Evolutionary conservation across 2,797 vertebrate genomes (phyloP).

Genomic region (Rhadinocentrus ornatus): DNA sequence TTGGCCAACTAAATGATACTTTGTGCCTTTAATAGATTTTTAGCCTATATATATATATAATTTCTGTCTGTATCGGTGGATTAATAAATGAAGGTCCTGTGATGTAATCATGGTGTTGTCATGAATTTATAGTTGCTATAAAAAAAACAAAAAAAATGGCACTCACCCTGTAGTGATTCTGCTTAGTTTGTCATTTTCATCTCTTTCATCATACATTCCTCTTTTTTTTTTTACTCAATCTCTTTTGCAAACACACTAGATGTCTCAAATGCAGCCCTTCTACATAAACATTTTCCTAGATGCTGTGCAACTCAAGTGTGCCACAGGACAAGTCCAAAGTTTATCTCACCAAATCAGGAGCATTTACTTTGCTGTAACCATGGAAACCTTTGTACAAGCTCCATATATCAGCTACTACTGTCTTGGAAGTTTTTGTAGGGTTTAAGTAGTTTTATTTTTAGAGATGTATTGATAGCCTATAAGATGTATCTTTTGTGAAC

Average conservation of each 20-base stretch:
- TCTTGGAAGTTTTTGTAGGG: slow-evolving; percentile 8
- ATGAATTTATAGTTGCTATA: slow-evolving; percentile 38
- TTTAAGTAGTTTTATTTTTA: slow-evolving; percentile 58
- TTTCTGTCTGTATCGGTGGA: too few relatives aligned
- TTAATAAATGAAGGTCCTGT: slow-evolving; percentile 71
- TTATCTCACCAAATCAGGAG: slow-evolving; percentile 33
- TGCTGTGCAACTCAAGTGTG: slow-evolving; percentile 19
- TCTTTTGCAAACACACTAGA: slow-evolving; percentile 1
- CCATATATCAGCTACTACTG: slow-evolving; percentile 34
- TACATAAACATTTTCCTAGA: slow-evolving; percentile 17
- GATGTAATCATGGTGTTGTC: slow-evolving; percentile 56
- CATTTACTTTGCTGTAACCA: slow-evolving; percentile 33
- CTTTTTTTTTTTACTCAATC: slow-evolving; percentile 1
- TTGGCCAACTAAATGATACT: slow-evolving; percentile 60
- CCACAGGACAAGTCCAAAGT: slow-evolving; percentile 43
- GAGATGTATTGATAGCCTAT: slow-evolving; percentile 49
- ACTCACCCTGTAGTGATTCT: slow-evolving; percentile 23
- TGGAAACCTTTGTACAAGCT: slow-evolving; percentile 45
- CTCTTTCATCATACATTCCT: neutral
- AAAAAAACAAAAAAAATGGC: neutral
- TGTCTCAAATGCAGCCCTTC: neutral
- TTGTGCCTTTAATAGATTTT: slow-evolving; percentile 77
- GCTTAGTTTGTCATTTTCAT: slow-evolving; percentile 21
- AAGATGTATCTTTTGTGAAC: slow-evolving; percentile 63
- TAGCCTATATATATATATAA: slow-evolving; percentile 35